Base-by-base conservation (phyloP, 2,888 invertebrate genomes). In the Dexiosoma caninum region DNA sequence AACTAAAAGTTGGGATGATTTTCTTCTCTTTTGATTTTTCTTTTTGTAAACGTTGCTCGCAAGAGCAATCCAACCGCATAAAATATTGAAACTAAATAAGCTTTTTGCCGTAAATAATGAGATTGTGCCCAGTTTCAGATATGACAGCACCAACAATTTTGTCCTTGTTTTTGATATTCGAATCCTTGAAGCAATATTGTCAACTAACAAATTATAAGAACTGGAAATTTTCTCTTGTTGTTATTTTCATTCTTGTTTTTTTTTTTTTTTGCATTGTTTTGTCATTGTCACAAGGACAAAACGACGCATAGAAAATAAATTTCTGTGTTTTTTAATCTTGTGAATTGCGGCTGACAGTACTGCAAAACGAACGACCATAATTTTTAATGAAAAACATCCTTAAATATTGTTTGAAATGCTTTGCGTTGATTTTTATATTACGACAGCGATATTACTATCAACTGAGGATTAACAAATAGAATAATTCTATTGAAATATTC, bases 1-100 rank as follows among this genome's bases (percentile, higher is more conserved):
- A 37, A 44, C 62, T 53, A 32, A 16, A 53, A 72, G 53, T 72
- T 64, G 55, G 21, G 14, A 23, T 78, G 40, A 27, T 32, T 27
- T 16, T 30, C 46, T 49, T 46, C 14, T 46, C 27, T 19, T 2
- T 9, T 35, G n/a, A 6, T 57, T 12, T 5, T 27, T 51, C 2
- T 46, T 37, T 42, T 42, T 35, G 9, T 53, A 27, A 75, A 44
- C 53, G 42, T 62, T 77, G 8, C 19, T 53, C 35, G 35, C 32
- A 70, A 70, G 62, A 77, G 57, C 66, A 77, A 78, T 66, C 70
- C 77, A 78, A 78, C 77, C 77, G 57, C 77, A 78, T 71, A 71
- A 78, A 57, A 57, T 71, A 64, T 78, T 66, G 64, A 78, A 78
- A 78, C 70, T 59, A 64, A 64, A 71, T 78, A 78, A 78, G 77